Evolutionary conservation across 2,797 vertebrate species (phyloP), one percentile per base, ranked within the genome.

Genomic region (Geotrypetes seraphini): DNA sequence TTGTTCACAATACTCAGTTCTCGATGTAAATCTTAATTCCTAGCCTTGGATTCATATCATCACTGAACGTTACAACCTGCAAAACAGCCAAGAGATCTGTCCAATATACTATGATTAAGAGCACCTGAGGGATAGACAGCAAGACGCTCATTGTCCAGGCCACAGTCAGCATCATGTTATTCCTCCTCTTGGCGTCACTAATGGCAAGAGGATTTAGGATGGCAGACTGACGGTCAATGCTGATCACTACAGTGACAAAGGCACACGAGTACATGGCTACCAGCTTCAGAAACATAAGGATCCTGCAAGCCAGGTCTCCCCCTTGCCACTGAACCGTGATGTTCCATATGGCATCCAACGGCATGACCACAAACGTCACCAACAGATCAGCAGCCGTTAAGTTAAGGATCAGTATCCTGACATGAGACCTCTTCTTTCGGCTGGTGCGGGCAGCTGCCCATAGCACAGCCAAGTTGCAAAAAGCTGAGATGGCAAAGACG

Each of bases 311-410:
- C 14, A 62, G 19, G 44, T 86, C 81, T 1, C 84, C 85, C 0
- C 83, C 85, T 44, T 68, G 63, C 85, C 85, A 88, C 69, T 87
- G 83, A 33, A 88, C 78, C 2, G 84, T 88, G 53, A 85, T 81
- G 66, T 88, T 88, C 84, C 85, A 88, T 36, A 46, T 76, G 1
- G 83, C 85, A 46, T 88, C 85, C 59, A 87, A 55, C 1, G 85
- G 85, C 85, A 88, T 88, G 34, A 87, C 85, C 11, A 88, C 78
- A 46, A 86, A 85, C 10, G 85, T 85, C 39, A 87, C 83, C 51
- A 88, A 62, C 39, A 88, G 66, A 53, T 88, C 84, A 2, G 85
- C 84, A 15, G 69, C 67, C 0, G 81, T 85, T 42, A 88, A 69
- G 63, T 87, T 81, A 47, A 84, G 76, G 11, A 88, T 84, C 10